Conservation (phyloP, 2,888 invertebrate species). For the Meteorus cinctellus region DNA sequence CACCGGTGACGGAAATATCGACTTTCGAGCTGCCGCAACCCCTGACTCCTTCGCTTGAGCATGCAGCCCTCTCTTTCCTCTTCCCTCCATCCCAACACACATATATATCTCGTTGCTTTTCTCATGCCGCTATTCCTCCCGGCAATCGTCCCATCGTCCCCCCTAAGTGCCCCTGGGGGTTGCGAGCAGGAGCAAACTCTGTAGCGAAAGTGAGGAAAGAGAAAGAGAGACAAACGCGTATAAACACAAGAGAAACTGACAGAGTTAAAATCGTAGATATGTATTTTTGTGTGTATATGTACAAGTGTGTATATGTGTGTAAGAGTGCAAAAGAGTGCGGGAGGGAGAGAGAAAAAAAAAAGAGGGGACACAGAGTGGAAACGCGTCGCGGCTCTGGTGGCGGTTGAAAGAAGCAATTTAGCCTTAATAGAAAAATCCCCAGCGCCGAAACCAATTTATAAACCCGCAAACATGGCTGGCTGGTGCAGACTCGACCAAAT, state of each 20-base stretch:
- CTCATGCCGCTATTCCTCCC: conserved; percentile 34
- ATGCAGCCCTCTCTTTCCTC: conserved; percentile 48
- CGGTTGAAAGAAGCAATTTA: conserved; percentile 74
- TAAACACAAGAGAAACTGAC: conserved; percentile 14
- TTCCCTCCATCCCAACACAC: conserved; percentile 33
- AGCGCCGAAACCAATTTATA: conserved; percentile 73
- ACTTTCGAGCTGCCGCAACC: conserved; percentile 64
- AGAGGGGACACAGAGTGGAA: conserved; percentile 42
- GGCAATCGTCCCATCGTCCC: conserved; percentile 54
- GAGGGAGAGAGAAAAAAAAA: conserved; percentile 45
- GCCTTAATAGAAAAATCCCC: conserved; percentile 74
- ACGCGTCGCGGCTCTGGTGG: conserved; percentile 64
- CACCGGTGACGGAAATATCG: conserved; percentile 72
- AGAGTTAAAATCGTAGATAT: neutral
- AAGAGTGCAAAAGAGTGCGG: conserved; percentile 41
- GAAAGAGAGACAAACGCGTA: conserved; percentile 42
- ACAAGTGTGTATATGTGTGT: conserved; percentile 32
- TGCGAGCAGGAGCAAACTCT: conserved; percentile 45
- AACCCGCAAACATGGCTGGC: conserved; percentile 73
- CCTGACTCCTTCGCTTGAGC: conserved; percentile 57
- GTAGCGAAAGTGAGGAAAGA: conserved; percentile 43
- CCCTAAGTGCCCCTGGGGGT: conserved; percentile 32
- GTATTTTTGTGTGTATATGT: conserved; percentile 6
- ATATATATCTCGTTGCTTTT: conserved; percentile 31
- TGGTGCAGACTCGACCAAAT: conserved; percentile 55